Evolutionary conservation across 1,140 invertebrate genomes (phyloP).

Genomic region (Pachypeltis micranthus): DNA sequence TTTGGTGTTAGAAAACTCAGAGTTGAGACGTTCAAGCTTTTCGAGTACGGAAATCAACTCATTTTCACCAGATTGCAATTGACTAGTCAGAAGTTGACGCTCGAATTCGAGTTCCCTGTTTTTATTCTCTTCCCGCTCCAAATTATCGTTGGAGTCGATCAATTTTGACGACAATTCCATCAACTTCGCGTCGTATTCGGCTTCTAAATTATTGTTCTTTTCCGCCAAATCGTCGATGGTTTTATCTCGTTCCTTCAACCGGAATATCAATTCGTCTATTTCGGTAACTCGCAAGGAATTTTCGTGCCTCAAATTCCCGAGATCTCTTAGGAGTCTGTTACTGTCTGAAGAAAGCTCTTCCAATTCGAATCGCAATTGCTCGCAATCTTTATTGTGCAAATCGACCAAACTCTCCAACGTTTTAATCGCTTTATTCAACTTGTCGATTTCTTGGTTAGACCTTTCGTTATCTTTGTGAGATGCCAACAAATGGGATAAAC

Average conservation of each 20-base stretch:
- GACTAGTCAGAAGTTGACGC: not conserved
- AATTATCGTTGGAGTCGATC: not conserved
- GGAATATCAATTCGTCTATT: not conserved
- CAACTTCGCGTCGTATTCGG: not conserved
- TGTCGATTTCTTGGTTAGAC: not conserved
- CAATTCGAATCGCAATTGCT: not conserved
- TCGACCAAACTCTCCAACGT: not conserved
- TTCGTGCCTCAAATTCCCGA: not conserved
- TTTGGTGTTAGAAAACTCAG: no score
- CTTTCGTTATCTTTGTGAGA: conserved; percentile 2
- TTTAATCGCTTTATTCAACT: not conserved
- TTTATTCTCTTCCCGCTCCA: not conserved
- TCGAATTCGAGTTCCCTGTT: not conserved
- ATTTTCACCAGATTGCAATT: not conserved
- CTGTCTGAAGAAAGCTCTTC: not conserved
- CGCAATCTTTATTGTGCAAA: not conserved
- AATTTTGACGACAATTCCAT: not conserved
- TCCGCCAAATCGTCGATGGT: not conserved
- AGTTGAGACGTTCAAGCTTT: no score
- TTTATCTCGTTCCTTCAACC: not conserved
- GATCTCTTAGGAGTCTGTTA: not conserved
- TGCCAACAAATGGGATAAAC: not conserved
- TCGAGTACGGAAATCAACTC: not conserved
- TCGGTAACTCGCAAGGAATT: not conserved
- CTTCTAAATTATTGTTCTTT: not conserved